These are phyloP conservation scores for Cephus spinipes DNA, from an alignment of 2,888 invertebrate genomes.

Conservation along the genomic window DNA sequence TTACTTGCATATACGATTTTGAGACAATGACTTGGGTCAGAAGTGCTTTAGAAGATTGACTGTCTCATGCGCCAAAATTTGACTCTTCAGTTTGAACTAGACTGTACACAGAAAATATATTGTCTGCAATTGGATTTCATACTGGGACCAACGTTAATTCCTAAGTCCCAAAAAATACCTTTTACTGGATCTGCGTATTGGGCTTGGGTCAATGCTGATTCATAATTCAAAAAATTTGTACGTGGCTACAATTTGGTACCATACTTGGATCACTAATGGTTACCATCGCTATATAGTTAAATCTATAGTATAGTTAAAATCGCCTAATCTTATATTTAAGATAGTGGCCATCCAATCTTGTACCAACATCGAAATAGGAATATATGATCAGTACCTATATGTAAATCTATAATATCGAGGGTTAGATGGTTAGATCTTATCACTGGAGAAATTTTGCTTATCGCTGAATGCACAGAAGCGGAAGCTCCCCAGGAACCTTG, in stretches of 20 bases:
- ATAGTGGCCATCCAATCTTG: not conserved
- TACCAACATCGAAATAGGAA: not conserved
- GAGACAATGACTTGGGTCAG: not conserved
- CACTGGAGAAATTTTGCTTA: not conserved
- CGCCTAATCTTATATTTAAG: not conserved
- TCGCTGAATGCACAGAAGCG: not conserved
- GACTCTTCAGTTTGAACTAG: not conserved
- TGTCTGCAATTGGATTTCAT: not conserved
- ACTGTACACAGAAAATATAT: not conserved
- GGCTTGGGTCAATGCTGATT: too few relatives aligned
- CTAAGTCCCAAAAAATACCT: accelerated
- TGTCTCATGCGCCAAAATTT: not conserved
- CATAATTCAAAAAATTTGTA: not conserved
- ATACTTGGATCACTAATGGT: not conserved
- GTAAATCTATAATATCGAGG: not conserved
- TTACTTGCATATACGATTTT: not conserved
- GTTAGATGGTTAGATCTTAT: not conserved
- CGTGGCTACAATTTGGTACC: not conserved
- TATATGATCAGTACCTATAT: not conserved
- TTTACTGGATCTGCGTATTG: too few relatives aligned
- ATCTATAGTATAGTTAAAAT: not conserved
- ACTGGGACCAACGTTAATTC: not conserved
- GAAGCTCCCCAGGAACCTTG: not conserved
- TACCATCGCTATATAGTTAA: not conserved
- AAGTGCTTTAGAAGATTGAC: not conserved